These are phyloP conservation scores for Diadromus collaris DNA, from an alignment of 2,888 invertebrate species.

Conservation along the genomic window DNA sequence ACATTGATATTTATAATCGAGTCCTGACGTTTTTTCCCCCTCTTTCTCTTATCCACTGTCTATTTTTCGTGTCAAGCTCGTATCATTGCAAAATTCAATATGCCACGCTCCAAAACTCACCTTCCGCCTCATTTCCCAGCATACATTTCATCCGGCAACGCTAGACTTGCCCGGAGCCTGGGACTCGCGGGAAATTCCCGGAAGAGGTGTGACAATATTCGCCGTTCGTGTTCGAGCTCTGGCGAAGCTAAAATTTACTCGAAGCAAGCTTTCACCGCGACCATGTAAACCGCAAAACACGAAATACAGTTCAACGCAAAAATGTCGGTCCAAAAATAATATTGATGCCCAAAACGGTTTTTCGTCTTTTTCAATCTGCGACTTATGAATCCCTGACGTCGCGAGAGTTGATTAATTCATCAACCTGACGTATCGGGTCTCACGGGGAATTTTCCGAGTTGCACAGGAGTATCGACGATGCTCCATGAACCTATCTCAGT, in stretches of 20 bases:
- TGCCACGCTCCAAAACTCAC: background rate
- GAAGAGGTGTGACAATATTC: constrained; percentile 67
- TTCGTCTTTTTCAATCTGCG: constrained; percentile 16
- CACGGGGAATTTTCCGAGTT: background rate
- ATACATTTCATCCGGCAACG: constrained; percentile 39
- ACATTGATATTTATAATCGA: constrained; percentile 58
- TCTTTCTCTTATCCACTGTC: background rate
- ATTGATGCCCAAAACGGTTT: no score
- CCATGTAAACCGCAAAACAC: background rate
- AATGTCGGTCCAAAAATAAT: no score
- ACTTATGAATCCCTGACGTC: constrained; percentile 27
- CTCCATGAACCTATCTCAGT: background rate
- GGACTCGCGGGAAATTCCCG: constrained; percentile 55
- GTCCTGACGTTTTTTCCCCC: constrained; percentile 28
- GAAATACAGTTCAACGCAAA: background rate
- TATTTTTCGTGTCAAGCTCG: constrained; percentile 4
- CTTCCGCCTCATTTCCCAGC: constrained; percentile 28
- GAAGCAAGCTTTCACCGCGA: constrained; percentile 26
- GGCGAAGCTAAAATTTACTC: constrained; percentile 54
- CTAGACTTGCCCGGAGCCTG: constrained; percentile 29
- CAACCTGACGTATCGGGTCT: constrained; percentile 42
- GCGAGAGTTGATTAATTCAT: constrained; percentile 53
- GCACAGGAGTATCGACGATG: background rate
- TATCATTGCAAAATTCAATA: background rate
- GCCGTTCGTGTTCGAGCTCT: constrained; percentile 49